Base-by-base conservation (phyloP, 2,113 vertebrate genomes). In the Arenaria interpres region DNA sequence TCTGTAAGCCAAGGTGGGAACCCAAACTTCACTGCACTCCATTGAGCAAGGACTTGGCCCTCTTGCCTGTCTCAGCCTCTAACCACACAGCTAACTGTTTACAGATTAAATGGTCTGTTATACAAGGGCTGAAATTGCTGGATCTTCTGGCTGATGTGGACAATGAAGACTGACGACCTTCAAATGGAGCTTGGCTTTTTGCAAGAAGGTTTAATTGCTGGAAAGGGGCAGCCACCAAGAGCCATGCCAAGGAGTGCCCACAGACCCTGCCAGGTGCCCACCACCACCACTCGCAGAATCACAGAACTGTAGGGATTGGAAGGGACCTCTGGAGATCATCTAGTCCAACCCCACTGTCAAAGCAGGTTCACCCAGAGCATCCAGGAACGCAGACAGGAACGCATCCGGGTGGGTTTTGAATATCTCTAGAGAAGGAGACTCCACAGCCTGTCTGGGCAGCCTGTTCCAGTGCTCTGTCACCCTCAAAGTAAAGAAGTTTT, bases 161-260 rank as follows among this genome's bases (percentile, higher is more conserved):
- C 33, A 37, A 4, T 30, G n/a, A 93, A 17, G 45, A 41, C n/a
- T 45, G 33, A 27, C 0, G 0, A 3, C 23, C 20, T 67, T 13
- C 41, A 86, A 71, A 57, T 43, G 46, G 32, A 59, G 27, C 77
- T 56, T 75, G 56, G 17, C 18, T 84, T 81, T 80, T 84, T 43
- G 28, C 56, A 54, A 67, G 41, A 33, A 8, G 8, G 2, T 74
- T 59, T 80, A 37, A 80, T 66, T 77, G 56, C 21, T 30, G 3
- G 35, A 78, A 81, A 53, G 14, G 8, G 8, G 18, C 3, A 0
- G 32, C 32, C 71, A 37, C 21, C 0, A 4, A 27, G 32, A 69
- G 12, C 3, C 2, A 21, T 33, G 22, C 17, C n/a, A 43, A 71
- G 43, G 10, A 50, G 9, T 30, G 23, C 33, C 50, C 2, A 0